Percentiles rank a stretch among this genome's conserved stretches.
phyloP scores from a whole-genome alignment of 2,113 vertebrate genomes.

The Calypte anna region DNA sequence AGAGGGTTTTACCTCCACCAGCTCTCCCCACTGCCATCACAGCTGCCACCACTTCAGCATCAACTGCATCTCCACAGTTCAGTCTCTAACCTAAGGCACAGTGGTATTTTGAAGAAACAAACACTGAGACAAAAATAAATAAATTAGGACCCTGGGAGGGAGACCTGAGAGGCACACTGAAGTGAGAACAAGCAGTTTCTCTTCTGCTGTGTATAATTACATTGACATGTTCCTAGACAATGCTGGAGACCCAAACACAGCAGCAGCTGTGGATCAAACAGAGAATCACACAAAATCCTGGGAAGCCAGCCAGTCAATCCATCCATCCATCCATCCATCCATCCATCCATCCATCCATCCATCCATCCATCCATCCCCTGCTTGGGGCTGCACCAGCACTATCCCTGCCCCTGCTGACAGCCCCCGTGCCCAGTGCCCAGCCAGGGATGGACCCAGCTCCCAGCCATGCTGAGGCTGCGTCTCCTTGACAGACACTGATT shows the following conservation, averaged over 20 bases:
- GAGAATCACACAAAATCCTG: neutral
- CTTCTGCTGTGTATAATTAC: constrained; percentile 2
- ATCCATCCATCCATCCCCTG: too few species aligned
- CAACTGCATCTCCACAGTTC: neutral
- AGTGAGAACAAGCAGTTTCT: constrained; percentile 3
- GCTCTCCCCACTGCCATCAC: neutral
- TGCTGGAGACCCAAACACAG: neutral
- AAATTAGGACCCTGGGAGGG: neutral
- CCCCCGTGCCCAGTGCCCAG: too few species aligned
- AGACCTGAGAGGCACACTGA: constrained; percentile 25
- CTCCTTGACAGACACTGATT: rapidly evolving
- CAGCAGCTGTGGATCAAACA: neutral
- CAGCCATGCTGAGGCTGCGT: rapidly evolving
- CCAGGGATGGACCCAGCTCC: neutral
- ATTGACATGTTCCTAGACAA: constrained; percentile 44
- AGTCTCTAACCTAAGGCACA: neutral
- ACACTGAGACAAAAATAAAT: constrained; percentile 39
- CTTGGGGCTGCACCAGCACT: too few species aligned
- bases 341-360: too few species aligned
- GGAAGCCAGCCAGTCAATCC: neutral
- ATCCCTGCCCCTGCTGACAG: too few species aligned
- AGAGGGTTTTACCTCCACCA: neutral
- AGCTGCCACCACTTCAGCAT: neutral
- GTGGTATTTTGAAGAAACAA: constrained; percentile 7
- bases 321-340: too few species aligned